Percentiles rank a stretch among this genome's conserved stretches.
phyloP scores from a whole-genome alignment of 2,797 vertebrate species.

The Rhinogobio ventralis region DNA sequence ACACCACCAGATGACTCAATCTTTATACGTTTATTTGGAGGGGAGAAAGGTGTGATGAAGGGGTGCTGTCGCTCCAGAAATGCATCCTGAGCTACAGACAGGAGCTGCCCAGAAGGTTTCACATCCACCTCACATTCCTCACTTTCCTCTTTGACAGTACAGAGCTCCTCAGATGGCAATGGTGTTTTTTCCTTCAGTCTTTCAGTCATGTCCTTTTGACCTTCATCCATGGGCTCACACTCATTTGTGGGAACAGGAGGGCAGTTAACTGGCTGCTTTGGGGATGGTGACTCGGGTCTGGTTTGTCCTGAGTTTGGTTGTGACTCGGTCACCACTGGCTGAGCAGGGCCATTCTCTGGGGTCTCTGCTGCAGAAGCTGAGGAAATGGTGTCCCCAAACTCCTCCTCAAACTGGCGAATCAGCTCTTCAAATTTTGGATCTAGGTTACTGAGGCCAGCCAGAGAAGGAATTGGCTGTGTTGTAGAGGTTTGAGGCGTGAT shows the following conservation, averaged over 20 bases:
- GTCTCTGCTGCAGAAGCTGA: constrained; percentile 55
- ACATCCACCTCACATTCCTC: constrained; percentile 54
- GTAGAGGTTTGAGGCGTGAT: constrained; percentile 69
- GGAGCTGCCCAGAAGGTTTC: constrained; percentile 48
- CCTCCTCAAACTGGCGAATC: constrained; percentile 94
- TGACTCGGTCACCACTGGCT: constrained; percentile 58
- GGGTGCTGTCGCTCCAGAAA: constrained; percentile 70
- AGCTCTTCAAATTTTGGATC: constrained; percentile 95
- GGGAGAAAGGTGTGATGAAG: constrained; percentile 77
- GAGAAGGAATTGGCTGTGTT: constrained; percentile 65
- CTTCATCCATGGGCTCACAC: constrained; percentile 67
- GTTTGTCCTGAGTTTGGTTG: constrained; percentile 69
- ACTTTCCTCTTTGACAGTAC: constrained; percentile 55
- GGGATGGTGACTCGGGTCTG: constrained; percentile 62
- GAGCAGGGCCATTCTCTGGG: constrained; percentile 48
- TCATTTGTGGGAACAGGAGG: constrained; percentile 57
- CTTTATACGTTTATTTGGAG: constrained; percentile 93
- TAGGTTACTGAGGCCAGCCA: constrained; percentile 77
- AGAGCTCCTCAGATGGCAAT: constrained; percentile 41
- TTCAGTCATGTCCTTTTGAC: constrained; percentile 51
- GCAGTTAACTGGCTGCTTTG: constrained; percentile 59
- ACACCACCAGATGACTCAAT: constrained; percentile 91
- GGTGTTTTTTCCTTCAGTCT: constrained; percentile 59
- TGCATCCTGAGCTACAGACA: constrained; percentile 59
- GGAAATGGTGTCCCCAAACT: constrained; percentile 84